A percentile compares a stretch with the other conserved stretches of the same genome.
Evolutionary conservation across 2,888 invertebrate species (phyloP).

Genomic region (Morinoia aosen): DNA sequence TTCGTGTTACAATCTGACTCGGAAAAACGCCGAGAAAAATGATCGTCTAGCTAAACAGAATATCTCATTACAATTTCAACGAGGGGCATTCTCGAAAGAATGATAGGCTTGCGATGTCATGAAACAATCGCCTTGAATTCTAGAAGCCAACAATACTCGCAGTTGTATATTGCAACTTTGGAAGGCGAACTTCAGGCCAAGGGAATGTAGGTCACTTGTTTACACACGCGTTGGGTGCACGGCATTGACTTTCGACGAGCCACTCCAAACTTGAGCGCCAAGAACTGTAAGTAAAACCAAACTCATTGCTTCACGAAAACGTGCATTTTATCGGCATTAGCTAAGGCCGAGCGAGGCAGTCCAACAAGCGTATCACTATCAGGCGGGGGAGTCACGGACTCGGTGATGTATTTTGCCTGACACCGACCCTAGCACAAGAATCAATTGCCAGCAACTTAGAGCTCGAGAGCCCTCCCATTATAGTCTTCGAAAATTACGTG

Average conservation of each 20-base stretch:
- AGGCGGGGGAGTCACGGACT: constrained; percentile 32
- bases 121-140: not conserved
- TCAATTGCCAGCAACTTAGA: constrained; percentile 45
- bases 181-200: not conserved
- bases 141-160: not conserved
- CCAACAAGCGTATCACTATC: constrained; percentile 46
- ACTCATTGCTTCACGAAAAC: not conserved
- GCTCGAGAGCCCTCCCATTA: constrained; percentile 26
- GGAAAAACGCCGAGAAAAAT: not conserved
- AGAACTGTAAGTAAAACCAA: not conserved
- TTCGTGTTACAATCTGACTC: not conserved
- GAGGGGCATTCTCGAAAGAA: not conserved
- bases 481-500: not conserved
- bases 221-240: not conserved
- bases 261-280: not conserved
- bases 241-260: not conserved
- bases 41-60: not conserved
- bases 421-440: constrained; percentile 48
- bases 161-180: not conserved
- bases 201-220: constrained; percentile 1
- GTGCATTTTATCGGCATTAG: constrained; percentile 32
- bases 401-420: constrained; percentile 49
- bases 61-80: not conserved
- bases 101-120: not conserved
- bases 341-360: not conserved